Evolutionary conservation across 2,113 vertebrate genomes (phyloP).

Genomic region (Camelus bactrianus): DNA sequence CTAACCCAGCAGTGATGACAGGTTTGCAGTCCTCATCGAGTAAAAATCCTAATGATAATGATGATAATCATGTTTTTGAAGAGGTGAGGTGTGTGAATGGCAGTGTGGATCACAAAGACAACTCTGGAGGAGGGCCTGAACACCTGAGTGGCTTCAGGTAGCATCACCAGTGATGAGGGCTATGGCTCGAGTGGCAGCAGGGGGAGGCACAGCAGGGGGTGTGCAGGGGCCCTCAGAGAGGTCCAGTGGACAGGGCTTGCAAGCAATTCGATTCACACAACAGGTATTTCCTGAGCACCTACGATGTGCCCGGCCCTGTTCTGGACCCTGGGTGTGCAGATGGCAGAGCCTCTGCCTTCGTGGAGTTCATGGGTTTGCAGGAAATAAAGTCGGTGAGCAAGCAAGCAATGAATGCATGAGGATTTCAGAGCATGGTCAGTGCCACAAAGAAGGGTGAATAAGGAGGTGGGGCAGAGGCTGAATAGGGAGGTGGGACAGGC

Average conservation of each 20-base stretch:
- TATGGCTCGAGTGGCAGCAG: neutral
- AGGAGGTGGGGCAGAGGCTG: too few species aligned
- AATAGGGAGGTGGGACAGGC: neutral
- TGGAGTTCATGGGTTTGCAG: neutral
- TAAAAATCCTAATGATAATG: neutral
- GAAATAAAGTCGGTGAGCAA: neutral
- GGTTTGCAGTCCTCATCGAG: neutral
- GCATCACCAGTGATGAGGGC: rapidly evolving
- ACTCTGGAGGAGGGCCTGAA: too few species aligned
- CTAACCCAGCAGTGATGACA: neutral
- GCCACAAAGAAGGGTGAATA: neutral
- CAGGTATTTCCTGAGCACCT: neutral
- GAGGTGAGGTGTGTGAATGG: neutral
- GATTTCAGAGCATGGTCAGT: neutral
- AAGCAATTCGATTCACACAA: neutral
- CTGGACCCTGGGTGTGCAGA: neutral
- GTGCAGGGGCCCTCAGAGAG: neutral
- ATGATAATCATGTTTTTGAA: neutral
- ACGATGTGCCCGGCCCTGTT: neutral
- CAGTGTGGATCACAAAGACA: neutral
- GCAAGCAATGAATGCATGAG: too few species aligned
- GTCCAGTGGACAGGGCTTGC: neutral
- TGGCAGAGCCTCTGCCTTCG: neutral
- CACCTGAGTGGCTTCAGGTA: neutral
- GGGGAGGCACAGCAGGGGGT: neutral